phyloP scores from a whole-genome alignment of 2,888 invertebrate genomes.

The Drosophila flavopinicola region DNA sequence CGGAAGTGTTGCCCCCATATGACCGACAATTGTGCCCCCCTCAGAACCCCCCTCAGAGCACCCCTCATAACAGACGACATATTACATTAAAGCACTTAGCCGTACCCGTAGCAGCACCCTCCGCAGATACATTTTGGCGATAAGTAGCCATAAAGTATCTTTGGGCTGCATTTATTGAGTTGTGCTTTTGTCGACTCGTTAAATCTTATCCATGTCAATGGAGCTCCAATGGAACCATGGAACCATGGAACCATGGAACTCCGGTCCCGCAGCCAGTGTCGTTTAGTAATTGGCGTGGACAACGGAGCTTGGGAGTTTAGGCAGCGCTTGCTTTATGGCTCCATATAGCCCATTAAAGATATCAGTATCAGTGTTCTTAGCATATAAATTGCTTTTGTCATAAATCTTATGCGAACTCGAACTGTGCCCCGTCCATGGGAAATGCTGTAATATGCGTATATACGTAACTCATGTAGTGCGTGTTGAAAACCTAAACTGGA shows the following conservation, averaged over 20 bases:
- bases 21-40: constrained; percentile 31
- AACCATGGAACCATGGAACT: no score
- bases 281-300: constrained; percentile 60
- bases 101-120: constrained; percentile 38
- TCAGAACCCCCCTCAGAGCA: background rate
- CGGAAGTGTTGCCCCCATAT: constrained; percentile 55
- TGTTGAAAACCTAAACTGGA: constrained; percentile 42
- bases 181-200: constrained; percentile 70
- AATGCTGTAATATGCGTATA: constrained; percentile 21
- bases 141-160: constrained; percentile 71
- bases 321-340: constrained; percentile 38
- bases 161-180: constrained; percentile 54
- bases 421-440: constrained; percentile 47
- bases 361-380: constrained; percentile 45
- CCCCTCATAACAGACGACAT: background rate
- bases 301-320: constrained; percentile 38
- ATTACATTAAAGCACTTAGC: constrained; percentile 33
- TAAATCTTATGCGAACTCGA: constrained; percentile 53
- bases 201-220: constrained; percentile 50
- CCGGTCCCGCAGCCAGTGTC: constrained; percentile 29
- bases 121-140: constrained; percentile 48
- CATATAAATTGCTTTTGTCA: constrained; percentile 55
- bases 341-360: constrained; percentile 38
- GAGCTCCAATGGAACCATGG: no score
- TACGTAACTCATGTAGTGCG: background rate